Base-by-base conservation (phyloP, 2,888 invertebrate genomes). In the Ashinkailepas kermadecensis region DNA sequence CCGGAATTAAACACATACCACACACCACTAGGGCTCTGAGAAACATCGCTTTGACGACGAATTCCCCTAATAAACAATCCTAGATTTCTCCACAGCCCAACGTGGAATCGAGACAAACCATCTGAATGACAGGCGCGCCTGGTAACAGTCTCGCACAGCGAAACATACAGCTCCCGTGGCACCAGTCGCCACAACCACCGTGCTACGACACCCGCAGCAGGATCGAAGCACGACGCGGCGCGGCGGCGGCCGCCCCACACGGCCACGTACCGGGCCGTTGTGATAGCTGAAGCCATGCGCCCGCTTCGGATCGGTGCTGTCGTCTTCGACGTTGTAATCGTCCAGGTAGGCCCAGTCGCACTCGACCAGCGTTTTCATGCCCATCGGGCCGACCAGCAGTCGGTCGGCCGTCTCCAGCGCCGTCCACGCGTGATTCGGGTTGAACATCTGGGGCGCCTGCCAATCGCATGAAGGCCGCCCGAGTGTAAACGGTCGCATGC, bases 241-340 rank as follows among this genome's bases (percentile, higher is more conserved):
- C 1, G 39, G 39, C 39, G 39, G 39, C 39, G 39, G 39, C 12
- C 11, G 3, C 70, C 25, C 64, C 12, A 18, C n/a, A 39, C 59
- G 23, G 1, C 23, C 79, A 88, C 90, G 89, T 88, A 94, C 93
- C 82, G 99, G 99, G 81, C 99, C 99, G 89, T 99, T 96, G 89
- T 99, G 99, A 89, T 99, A 99, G 89, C 99, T 99, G 89, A 94
- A 97, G 58, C 99, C 99, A 87, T 95, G 93, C 23, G 99, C 95
- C 82, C 94, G 90, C 86, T 92, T 93, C 64, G 92, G 90, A 88
- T 99, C 95, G 83, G 89, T 89, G 7, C 93, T 91, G 88, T 97
- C 94, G 88, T 99, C 93, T 21, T 93, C 91, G 88, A 99, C 99
- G 88, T 97, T 93, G 89, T 99, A 99, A 89, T 93, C 91, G 74